Evolutionary conservation across 2,797 vertebrate genomes (phyloP).

Genomic region (Pipistrellus nathusii): DNA sequence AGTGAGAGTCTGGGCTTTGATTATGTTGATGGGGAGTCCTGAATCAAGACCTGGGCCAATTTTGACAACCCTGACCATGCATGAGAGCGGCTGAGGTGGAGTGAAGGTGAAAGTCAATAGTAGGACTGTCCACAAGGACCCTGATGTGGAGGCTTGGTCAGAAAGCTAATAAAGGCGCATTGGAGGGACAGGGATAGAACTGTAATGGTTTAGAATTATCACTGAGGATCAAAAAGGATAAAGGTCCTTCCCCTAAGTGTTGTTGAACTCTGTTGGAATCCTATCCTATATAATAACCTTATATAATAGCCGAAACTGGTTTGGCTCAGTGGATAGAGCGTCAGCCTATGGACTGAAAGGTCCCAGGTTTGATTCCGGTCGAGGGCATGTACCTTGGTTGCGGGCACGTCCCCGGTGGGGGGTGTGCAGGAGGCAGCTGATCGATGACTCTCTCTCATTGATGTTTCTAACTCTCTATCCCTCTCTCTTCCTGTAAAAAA

Average conservation of each 20-base stretch:
- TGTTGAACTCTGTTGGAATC: background rate
- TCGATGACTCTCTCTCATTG: too few species aligned
- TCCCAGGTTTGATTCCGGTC: too few species aligned
- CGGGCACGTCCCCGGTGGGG: too few species aligned
- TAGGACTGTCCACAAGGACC: background rate
- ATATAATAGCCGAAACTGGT: too few species aligned
- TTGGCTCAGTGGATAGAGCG: too few species aligned
- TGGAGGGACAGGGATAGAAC: background rate
- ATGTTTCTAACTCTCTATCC: too few species aligned
- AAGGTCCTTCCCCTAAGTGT: background rate
- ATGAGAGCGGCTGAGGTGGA: background rate
- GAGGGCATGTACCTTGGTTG: too few species aligned
- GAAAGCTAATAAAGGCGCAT: background rate
- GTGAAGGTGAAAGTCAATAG: background rate
- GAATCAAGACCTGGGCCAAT: background rate
- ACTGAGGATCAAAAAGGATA: background rate
- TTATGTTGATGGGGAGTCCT: background rate
- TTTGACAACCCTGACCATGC: background rate
- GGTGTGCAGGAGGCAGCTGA: too few species aligned
- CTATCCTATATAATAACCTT: too few species aligned
- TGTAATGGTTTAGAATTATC: slow-evolving; percentile 7
- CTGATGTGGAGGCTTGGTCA: background rate
- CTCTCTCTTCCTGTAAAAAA: too few species aligned
- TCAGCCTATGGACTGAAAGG: too few species aligned
- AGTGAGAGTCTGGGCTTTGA: background rate